Evolutionary conservation across 1,140 invertebrate genomes (phyloP), one percentile per base, ranked within the genome.

Genomic region (Elysia chlorotica): DNA sequence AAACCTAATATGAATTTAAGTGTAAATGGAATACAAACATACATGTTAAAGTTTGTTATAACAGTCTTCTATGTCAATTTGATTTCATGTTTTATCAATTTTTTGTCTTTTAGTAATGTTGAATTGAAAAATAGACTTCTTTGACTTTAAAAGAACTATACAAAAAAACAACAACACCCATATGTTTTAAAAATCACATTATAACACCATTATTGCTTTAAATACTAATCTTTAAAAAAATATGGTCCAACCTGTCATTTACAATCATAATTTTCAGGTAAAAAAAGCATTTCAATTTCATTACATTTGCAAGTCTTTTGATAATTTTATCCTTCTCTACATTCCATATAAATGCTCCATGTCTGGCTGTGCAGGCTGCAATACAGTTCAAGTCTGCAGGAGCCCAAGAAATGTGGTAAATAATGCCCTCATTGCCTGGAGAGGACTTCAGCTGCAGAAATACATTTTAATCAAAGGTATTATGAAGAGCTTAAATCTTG

Each of bases 321-420:
- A 82, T 80, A 1, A 89, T 81, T 38, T 82, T 85, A 3, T 84
- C 81, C 69, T 84, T 86, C 0, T 73, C 72, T 4, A 88, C 73
- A 71, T 88, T 84, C 88, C 88, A 89, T 31, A 89, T 85, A 71
- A 89, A 87, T 28, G 86, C 78, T 23, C 87, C 88, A 68, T 83
- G 78, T 35, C 84, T 85, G 0, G 87, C 85, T 21, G 89, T 89
- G 31, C 82, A 83, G n/a, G 86, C 88, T 14, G 83, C 87, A 35
- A 89, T 83, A 73, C 88, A 89, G 73, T 88, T 83, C 0, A 89
- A 80, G 74, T 89, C 87, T 35, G 82, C 81, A 30, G 89, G 89
- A 14, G 88, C 88, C 89, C 89, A 89, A 0, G 86, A 88, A 48
- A 89, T 75, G 5, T 85, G 83, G 74, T 89, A 89, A 35, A 89